Conservation (phyloP, 2,888 invertebrate species). For the Mechanitis messenoides region DNA sequence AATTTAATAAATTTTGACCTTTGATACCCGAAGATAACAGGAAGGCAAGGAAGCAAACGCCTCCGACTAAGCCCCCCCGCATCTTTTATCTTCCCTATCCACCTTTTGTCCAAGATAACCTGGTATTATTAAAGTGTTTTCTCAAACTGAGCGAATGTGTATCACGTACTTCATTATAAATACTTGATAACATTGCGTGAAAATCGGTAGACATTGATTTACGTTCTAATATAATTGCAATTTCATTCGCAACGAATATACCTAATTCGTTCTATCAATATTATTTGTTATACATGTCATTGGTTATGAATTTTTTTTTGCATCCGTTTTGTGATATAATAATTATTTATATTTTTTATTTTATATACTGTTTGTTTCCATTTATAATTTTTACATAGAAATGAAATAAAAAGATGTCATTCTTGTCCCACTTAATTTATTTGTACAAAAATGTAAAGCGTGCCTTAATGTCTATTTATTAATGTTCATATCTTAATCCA, state of each 20-base stretch:
- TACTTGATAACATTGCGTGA: conserved; percentile 32
- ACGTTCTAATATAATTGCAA: conserved; percentile 31
- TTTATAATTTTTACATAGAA: neutral
- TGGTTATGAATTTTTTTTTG: conserved; percentile 22
- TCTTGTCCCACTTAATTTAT: conserved; percentile 38
- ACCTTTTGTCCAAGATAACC: conserved; percentile 22
- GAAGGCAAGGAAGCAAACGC: conserved; percentile 40
- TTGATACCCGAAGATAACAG: conserved; percentile 33
- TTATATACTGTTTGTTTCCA: conserved; percentile 4
- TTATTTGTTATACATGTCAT: conserved; percentile 30
- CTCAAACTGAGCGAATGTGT: conserved; percentile 24
- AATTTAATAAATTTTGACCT: conserved; percentile 25
- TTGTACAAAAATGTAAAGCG: conserved; percentile 36
- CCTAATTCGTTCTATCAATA: conserved; percentile 34
- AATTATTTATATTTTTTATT: conserved; percentile 6
- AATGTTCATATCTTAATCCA: conserved; percentile 33
- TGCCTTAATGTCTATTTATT: conserved; percentile 35
- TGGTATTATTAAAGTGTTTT: conserved; percentile 25
- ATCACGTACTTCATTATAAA: conserved; percentile 29
- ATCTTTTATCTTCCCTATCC: conserved; percentile 28
- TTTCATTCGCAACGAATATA: conserved; percentile 33
- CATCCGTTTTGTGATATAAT: conserved; percentile 8
- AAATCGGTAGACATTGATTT: conserved; percentile 37
- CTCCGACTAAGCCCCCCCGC: conserved; percentile 35
- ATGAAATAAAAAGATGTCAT: conserved; percentile 18